These are phyloP conservation scores for Brachyopa scutellaris DNA, from an alignment of 2,888 invertebrate genomes.

Conservation along the genomic window DNA sequence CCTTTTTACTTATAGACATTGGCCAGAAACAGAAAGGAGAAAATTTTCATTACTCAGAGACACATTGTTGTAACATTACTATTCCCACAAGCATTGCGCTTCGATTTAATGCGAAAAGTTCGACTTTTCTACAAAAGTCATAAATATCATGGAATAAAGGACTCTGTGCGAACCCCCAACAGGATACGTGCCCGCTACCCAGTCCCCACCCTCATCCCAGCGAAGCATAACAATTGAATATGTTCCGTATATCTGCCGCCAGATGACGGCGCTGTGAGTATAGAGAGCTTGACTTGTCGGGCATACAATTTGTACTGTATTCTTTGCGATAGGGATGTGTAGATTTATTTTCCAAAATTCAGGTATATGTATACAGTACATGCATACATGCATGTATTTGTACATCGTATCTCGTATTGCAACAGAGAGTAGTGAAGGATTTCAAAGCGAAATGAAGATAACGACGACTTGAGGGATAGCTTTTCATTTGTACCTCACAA, in stretches of 20 bases:
- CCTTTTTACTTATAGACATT: slow-evolving; percentile 26
- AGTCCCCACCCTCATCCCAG: slow-evolving; percentile 12
- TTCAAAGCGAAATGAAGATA: slow-evolving; percentile 41
- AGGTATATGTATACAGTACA: background rate
- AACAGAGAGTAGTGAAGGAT: slow-evolving; percentile 8
- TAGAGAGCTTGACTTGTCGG: slow-evolving; percentile 4
- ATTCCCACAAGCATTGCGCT: slow-evolving; percentile 66
- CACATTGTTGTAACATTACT: slow-evolving; percentile 61
- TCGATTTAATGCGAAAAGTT: slow-evolving; percentile 69
- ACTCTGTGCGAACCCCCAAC: slow-evolving; percentile 14
- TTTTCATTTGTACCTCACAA: slow-evolving; percentile 39
- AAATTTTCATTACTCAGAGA: slow-evolving; percentile 35
- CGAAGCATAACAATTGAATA: slow-evolving; percentile 67
- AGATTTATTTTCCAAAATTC: slow-evolving; percentile 8
- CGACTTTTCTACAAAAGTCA: slow-evolving; percentile 60
- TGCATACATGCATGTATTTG: too few species aligned
- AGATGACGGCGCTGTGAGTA: slow-evolving; percentile 33
- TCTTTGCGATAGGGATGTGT: slow-evolving; percentile 5
- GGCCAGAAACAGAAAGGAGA: slow-evolving; percentile 31
- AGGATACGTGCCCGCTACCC: background rate
- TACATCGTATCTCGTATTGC: too few species aligned
- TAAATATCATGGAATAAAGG: slow-evolving; percentile 62
- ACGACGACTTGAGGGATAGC: slow-evolving; percentile 26
- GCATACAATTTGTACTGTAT: slow-evolving; percentile 42
- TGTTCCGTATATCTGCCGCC: slow-evolving; percentile 45